Evolutionary conservation across 2,113 vertebrate genomes (phyloP).

Genomic region (Fregetta grallaria): DNA sequence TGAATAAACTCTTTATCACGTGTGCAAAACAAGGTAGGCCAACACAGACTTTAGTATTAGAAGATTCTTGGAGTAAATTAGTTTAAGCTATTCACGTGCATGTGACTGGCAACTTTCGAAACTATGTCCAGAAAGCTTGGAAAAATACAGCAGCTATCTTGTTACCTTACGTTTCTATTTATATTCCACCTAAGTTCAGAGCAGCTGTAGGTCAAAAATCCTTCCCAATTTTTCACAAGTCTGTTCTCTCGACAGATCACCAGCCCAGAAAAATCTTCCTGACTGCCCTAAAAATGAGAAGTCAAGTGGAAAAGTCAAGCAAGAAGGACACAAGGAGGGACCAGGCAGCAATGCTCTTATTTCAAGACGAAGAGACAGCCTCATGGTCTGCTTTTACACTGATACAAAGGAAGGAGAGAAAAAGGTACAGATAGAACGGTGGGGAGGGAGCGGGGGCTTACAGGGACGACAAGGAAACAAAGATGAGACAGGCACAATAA

Average conservation of each 20-base stretch:
- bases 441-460: not conserved
- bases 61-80: not conserved
- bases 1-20: not conserved
- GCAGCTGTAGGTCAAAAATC: not conserved
- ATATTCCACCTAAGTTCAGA: not conserved
- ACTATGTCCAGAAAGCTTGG: not conserved
- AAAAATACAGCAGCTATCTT: not conserved
- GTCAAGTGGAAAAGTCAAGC: not conserved
- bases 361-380: not conserved
- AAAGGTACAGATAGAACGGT: not conserved
- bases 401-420: not conserved
- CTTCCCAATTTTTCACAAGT: not conserved
- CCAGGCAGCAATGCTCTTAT: not conserved
- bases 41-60: not conserved
- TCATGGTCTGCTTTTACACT: not conserved
- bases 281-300: not conserved
- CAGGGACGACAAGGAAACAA: not conserved
- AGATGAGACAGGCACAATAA: not conserved
- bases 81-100: not conserved
- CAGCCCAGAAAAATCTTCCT: not conserved
- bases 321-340: not conserved
- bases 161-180: not conserved
- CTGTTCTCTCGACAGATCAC: not conserved
- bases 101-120: not conserved
- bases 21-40: not conserved